These are phyloP conservation scores for Agrotis clavis DNA, from an alignment of 2,888 invertebrate genomes.

Conservation along the genomic window DNA sequence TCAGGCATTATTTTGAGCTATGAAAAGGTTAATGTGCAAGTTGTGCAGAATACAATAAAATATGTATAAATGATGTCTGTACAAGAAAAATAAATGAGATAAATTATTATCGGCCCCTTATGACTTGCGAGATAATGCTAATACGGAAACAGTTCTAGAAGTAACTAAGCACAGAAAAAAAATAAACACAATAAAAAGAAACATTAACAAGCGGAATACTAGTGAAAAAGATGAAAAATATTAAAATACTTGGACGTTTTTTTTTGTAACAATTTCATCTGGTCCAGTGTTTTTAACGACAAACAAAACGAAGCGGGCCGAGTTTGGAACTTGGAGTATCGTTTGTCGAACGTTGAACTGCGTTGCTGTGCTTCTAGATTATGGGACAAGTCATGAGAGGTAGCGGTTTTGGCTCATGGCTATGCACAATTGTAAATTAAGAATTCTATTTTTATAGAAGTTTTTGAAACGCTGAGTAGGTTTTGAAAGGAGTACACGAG, in stretches of 20 bases:
- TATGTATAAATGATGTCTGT: too few species aligned
- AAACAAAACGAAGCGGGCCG: constrained; percentile 63
- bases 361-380: constrained; percentile 32
- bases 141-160: neutral
- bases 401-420: constrained; percentile 21
- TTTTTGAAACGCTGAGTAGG: too few species aligned
- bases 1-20: neutral
- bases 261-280: constrained; percentile 60
- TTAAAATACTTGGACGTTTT: constrained; percentile 46
- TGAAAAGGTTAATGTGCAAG: neutral
- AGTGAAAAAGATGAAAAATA: constrained; percentile 43
- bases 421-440: too few species aligned
- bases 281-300: constrained; percentile 67
- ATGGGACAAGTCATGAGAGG: constrained; percentile 16
- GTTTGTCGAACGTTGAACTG: constrained; percentile 71
- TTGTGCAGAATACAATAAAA: too few species aligned
- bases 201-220: constrained; percentile 22
- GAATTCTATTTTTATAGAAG: too few species aligned
- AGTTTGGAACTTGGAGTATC: constrained; percentile 73
- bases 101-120: neutral
- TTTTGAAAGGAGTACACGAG: too few species aligned
- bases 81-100: too few species aligned
- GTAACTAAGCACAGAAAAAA: neutral
- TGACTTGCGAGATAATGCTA: neutral
- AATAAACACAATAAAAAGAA: constrained; percentile 19